Conservation (phyloP, 2,797 vertebrate species). For the Pangasius larnaudii region DNA sequence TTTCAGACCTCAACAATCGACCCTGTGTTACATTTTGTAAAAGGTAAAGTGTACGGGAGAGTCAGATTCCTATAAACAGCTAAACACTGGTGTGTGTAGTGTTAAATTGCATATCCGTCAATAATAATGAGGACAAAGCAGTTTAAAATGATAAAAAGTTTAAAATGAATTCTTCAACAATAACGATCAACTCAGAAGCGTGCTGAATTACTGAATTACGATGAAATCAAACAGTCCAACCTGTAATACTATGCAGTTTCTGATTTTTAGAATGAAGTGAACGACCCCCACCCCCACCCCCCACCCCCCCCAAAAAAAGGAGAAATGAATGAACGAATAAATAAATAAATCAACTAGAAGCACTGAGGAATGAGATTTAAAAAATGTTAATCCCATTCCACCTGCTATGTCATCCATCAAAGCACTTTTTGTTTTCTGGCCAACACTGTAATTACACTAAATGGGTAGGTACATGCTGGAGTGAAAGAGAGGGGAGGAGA, state of each 20-base stretch:
- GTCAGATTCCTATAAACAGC: not conserved
- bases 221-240: too few relatives aligned
- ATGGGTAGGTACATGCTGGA: slow-evolving; percentile 51
- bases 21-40: not conserved
- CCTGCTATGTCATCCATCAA: slow-evolving; percentile 49
- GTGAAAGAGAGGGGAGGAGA: slow-evolving; percentile 40
- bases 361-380: slow-evolving; percentile 40
- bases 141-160: too few relatives aligned
- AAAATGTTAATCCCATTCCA: slow-evolving; percentile 59
- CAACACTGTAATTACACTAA: slow-evolving; percentile 56
- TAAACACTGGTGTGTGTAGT: not conserved
- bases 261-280: slow-evolving; percentile 14
- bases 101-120: too few relatives aligned
- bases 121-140: not conserved
- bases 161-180: not conserved
- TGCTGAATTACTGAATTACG: not conserved
- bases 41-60: not conserved
- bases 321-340: slow-evolving; percentile 1
- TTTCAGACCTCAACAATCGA: not conserved
- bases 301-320: not conserved
- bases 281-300: not conserved
- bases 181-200: not conserved
- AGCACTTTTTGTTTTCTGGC: slow-evolving; percentile 45
- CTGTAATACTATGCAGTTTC: not conserved
- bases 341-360: slow-evolving; percentile 20